phyloP scores from a whole-genome alignment of 2,888 invertebrate genomes.

The Agonopterix subpropinquella region DNA sequence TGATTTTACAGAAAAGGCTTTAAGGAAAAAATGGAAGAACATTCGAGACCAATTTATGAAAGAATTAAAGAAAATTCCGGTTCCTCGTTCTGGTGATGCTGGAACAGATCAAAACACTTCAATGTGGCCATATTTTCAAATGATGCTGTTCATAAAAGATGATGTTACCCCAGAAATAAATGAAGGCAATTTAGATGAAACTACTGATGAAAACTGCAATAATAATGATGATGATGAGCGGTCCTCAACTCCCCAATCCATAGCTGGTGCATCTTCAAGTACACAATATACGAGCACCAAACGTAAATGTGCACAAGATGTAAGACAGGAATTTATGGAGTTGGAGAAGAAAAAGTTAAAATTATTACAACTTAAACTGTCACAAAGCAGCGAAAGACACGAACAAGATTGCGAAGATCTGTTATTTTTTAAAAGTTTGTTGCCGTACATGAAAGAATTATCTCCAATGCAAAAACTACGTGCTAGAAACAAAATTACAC shows the following conservation, averaged over 20 bases:
- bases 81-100: conserved; percentile 15
- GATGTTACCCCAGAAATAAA: conserved; percentile 11
- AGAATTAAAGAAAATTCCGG: conserved; percentile 17
- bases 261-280: conserved; percentile 13
- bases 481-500: conserved; percentile 16
- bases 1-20: conserved; percentile 11
- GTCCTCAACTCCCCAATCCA: conserved; percentile 14
- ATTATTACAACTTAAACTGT: conserved; percentile 14
- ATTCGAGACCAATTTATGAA: conserved; percentile 15
- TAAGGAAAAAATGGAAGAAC: conserved; percentile 19
- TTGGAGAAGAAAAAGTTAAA: conserved; percentile 12
- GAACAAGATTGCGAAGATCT: conserved; percentile 15
- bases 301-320: conserved; percentile 16
- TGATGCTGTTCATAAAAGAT: conserved; percentile 14
- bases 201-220: conserved; percentile 13
- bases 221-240: conserved; percentile 14
- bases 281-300: conserved; percentile 15
- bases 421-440: conserved; percentile 13
- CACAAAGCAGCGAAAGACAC: conserved; percentile 10
- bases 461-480: conserved; percentile 14
- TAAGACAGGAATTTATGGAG: conserved; percentile 17
- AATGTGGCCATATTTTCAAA: conserved; percentile 15
- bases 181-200: conserved; percentile 10
- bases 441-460: conserved; percentile 18
- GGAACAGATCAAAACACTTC: conserved; percentile 11